Conservation (phyloP, 2,113 vertebrate species). For the Anas platyrhynchos region DNA sequence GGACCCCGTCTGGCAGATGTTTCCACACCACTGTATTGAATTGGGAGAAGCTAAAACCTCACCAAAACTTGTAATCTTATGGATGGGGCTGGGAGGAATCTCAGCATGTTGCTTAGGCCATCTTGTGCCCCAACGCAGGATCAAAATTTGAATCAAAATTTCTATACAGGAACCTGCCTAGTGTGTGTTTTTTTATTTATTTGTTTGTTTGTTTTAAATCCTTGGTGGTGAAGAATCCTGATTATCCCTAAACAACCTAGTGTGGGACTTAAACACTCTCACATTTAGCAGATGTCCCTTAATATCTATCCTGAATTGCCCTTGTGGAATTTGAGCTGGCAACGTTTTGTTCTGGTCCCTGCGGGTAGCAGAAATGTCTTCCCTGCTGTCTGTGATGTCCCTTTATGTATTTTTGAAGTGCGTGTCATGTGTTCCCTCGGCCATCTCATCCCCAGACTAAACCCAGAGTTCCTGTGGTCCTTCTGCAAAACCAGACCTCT, state of each 20-base stretch:
- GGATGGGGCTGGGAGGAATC: no score
- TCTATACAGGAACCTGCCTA: background rate
- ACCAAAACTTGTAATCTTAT: no score
- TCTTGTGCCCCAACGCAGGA: background rate
- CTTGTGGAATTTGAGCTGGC: background rate
- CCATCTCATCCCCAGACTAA: background rate
- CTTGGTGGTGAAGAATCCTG: background rate
- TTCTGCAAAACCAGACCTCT: background rate
- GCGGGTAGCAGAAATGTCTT: accelerated
- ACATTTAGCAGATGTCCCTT: background rate
- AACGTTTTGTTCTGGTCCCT: background rate
- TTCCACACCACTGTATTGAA: no score
- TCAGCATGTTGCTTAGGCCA: background rate
- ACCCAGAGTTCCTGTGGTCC: accelerated
- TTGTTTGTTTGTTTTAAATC: background rate
- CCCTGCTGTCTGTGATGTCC: background rate
- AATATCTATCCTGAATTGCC: background rate
- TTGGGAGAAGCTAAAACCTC: no score
- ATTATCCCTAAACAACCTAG: background rate
- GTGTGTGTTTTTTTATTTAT: no score
- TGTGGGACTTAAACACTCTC: background rate
- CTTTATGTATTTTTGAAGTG: background rate
- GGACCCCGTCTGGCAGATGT: no score
- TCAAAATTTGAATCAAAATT: background rate
- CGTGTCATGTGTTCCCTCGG: accelerated